These are phyloP conservation scores for Brotogeris chrysoptera DNA, from an alignment of 2,797 vertebrate species.

Conservation along the genomic window DNA sequence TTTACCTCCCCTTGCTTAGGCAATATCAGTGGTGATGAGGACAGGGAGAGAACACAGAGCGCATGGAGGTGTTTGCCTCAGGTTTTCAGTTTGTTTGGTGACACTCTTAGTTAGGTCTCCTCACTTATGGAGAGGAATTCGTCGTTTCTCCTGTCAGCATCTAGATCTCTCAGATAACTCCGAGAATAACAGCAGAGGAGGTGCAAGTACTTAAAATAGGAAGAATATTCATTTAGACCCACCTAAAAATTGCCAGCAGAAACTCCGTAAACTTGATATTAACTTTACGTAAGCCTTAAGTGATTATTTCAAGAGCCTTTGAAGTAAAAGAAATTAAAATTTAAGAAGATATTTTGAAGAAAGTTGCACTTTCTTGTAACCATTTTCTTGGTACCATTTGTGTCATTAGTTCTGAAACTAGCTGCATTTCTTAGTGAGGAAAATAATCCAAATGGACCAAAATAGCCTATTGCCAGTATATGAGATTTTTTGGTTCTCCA, in stretches of 20 bases:
- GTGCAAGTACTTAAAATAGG: background rate
- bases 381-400: background rate
- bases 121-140: background rate
- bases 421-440: background rate
- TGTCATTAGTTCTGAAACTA: background rate
- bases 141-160: background rate
- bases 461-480: background rate
- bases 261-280: background rate
- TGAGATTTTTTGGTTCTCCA: background rate
- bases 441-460: background rate
- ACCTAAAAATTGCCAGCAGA: background rate
- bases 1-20: background rate
- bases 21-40: accelerated
- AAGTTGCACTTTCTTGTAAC: background rate
- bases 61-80: background rate
- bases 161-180: background rate
- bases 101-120: background rate
- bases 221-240: background rate
- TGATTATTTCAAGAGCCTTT: background rate
- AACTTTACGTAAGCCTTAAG: background rate
- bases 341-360: background rate
- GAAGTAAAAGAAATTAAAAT: background rate
- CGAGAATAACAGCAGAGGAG: background rate
- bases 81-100: background rate
- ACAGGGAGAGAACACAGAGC: background rate